Evolutionary conservation across 2,888 invertebrate genomes (phyloP), one percentile per base, ranked within the genome.

Genomic region (Himalopsyche kuldschensis): DNA sequence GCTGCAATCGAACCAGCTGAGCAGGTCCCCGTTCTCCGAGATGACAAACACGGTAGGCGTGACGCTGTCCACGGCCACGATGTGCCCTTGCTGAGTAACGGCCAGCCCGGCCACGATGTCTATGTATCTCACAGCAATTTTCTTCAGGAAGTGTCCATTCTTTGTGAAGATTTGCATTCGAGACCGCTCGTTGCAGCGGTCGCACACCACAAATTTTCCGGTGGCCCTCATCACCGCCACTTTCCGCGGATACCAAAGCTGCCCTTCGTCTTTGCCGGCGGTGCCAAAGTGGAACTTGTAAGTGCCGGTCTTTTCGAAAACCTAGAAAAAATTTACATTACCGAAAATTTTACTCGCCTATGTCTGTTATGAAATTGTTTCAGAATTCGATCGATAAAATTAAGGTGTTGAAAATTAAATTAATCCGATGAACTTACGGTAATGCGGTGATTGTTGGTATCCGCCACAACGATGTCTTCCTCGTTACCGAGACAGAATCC

Each of bases 161-260:
- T 97, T 97, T 69, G 97, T 98, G 89, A 99, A 99, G 87, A 99
- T 97, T 90, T 99, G 99, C 98, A 99, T 98, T 84, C 98, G 95
- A 0, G 98, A 98, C 82, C 98, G 94, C 89, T 99, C 98, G 88
- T 97, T 98, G 78, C 98, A 98, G 86, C 99, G 95, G 91, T 99
- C 99, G 90, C 99, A 99, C 3, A 99, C 97, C n/a, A 99, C 98
- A 89, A 97, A 97, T 89, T 97, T 97, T 55, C 97, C 97, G 80
- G 95, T 96, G 82, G 94, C 95, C 82, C 96, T 94, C 92, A 97
- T 97, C 2, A 97, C 96, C 10, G 98, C 98, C 79, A 98, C 98
- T 90, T 99, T 98, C 78, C 98, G 94, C 4, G 99, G 98, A 90
- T 98, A 98, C 98, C 98, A 99, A 86, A 99, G 91, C 89, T 98